phyloP scores from a whole-genome alignment of 2,113 vertebrate genomes.

The Baryphthengus martii region DNA sequence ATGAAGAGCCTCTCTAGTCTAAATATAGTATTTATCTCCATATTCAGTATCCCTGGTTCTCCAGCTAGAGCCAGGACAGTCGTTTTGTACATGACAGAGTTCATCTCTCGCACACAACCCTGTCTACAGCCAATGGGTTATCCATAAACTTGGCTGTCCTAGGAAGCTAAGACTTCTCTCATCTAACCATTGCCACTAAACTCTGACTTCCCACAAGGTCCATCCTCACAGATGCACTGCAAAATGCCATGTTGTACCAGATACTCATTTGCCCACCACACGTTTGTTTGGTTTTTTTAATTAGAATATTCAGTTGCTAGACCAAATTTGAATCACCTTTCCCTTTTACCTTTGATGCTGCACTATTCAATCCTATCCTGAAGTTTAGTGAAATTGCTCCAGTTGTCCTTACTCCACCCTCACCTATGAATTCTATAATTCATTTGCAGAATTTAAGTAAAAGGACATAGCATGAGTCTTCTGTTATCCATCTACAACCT shows the following conservation, averaged over 20 bases:
- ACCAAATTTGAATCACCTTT: background rate
- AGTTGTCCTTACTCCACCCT: background rate
- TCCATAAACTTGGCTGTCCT: background rate
- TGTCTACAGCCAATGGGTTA: background rate
- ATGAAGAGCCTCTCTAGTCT: background rate
- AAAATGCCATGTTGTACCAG: background rate
- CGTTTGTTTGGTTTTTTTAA: no score
- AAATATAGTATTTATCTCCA: background rate
- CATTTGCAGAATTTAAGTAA: background rate
- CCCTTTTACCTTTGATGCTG: background rate
- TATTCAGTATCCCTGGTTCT: background rate
- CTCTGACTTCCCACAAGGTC: background rate
- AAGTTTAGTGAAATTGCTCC: background rate
- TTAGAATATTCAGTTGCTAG: background rate
- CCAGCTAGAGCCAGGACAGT: background rate
- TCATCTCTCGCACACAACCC: background rate
- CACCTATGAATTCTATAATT: background rate
- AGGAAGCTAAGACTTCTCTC: background rate
- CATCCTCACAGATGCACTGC: background rate
- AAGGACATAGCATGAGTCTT: background rate
- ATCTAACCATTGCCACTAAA: background rate
- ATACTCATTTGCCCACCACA: background rate
- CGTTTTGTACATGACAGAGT: background rate
- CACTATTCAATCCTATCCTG: background rate
- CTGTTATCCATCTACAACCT: background rate